Base-by-base conservation (phyloP, 2,797 vertebrate species). In the Myotis myotis region DNA sequence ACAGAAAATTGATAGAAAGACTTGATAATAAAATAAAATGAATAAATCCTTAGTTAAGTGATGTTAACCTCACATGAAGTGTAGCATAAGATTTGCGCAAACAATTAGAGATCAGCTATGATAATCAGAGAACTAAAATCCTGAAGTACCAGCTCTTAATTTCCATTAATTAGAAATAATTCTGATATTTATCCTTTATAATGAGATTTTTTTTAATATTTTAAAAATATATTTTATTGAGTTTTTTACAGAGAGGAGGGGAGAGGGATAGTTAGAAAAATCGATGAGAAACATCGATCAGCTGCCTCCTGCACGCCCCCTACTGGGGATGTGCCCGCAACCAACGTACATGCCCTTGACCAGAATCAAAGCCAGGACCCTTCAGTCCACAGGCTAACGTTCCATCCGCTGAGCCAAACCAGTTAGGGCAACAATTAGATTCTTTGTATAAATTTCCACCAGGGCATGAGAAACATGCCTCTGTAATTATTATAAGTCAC, bases 371-470 rank as follows among this genome's bases (percentile, higher is more conserved):
- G 10, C 10, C 0, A 0, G 44, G 44, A 44, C 44, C 44, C 10
- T 44, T 44, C 44, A 44, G 44, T 44, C 44, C 2, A 2, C 10
- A 44, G 44, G 44, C 44, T 8, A 0, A 44, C 0, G 10, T 2
- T 44, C 44, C 0, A 44, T 44, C 44, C 44, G 0, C 44, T 44
- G 44, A 44, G 10, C 44, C 10, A 44, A 44, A 44, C 44, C 2
- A 11, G 44, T 44, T 44, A 44, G 44, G 44, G 44, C 44, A 44
- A 17, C 11, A 87, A 74, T 72, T 7, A 81, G 4, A 93, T 70
- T 96, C 75, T 89, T 57, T 95, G 17, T 66, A 62, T 7, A 72
- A n/a, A 72, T 96, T 93, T 25, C 76, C 8, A 87, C 10, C 38
- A 71, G 49, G 79, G 1, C 22, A 5, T 86, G 10, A 72, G 13